phyloP scores from a whole-genome alignment of 2,797 vertebrate genomes.

The Mustela erminea region DNA sequence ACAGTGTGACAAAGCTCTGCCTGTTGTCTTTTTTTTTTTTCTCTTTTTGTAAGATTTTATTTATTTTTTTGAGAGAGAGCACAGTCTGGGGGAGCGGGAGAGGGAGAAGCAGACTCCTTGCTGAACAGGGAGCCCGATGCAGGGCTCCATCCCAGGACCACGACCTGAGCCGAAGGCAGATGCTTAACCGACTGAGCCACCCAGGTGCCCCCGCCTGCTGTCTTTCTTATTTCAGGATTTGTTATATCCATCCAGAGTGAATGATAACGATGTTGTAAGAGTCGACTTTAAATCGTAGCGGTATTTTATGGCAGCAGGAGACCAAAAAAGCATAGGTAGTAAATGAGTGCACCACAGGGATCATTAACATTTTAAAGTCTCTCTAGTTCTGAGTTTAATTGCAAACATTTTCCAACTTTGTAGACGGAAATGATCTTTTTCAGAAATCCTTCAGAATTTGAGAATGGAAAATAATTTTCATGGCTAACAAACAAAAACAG shows the following conservation, averaged over 20 bases:
- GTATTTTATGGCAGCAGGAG: neutral
- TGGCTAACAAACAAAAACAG: neutral
- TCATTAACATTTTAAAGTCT: slow-evolving; percentile 19
- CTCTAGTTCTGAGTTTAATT: slow-evolving; percentile 3
- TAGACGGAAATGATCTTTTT: neutral
- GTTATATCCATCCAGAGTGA: neutral
- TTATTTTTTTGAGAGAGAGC: too few relatives aligned
- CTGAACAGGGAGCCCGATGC: too few relatives aligned
- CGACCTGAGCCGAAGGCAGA: too few relatives aligned
- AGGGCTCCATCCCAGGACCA: too few relatives aligned
- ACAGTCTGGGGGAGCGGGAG: too few relatives aligned
- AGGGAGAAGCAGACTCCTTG: too few relatives aligned
- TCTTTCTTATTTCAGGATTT: neutral
- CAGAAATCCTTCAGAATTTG: neutral
- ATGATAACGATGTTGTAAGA: neutral
- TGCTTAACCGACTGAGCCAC: too few relatives aligned
- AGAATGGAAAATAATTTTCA: slow-evolving; percentile 23
- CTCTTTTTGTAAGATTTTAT: neutral
- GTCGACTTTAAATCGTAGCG: neutral
- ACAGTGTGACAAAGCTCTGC: neutral
- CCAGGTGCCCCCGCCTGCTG: neutral
- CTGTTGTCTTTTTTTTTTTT: neutral
- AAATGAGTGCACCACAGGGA: neutral
- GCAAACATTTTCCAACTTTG: neutral
- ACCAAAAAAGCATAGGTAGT: neutral